Evolutionary conservation across 35 echinoderm and acorn worm species (phyloP), one percentile per base, ranked within the genome.

Genomic region (Ophioderma brevispina): DNA sequence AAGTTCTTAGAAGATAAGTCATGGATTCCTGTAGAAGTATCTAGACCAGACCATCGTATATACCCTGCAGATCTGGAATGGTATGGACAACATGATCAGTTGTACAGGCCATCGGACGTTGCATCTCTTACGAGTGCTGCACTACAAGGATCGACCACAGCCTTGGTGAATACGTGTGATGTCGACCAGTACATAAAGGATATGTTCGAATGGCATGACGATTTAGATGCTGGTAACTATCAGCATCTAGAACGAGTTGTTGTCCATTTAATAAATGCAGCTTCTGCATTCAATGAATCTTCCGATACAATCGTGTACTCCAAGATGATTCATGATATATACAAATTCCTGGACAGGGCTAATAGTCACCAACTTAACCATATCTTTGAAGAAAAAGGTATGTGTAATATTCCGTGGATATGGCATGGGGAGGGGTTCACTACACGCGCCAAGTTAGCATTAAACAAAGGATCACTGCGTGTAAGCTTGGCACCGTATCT

Each of bases 361-460:
- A 43, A 30, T 35, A 23, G n/a, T 34, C 10, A 33, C 25, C 43
- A 85, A 23, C 3, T 64, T 38, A 40, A 46, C 30, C 23, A 19
- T 32, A 31, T 39, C 4, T 33, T 87, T 87, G 64, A 46, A 13
- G 40, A 13, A 11, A 21, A 77, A 35, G 31, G 37, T n/a, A 3
- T 55, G 0, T 3, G 15, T 31, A n/a, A 18, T 8, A 6, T 64
- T 21, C 55, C 83, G 13, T 89, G 87, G 87, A 33, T 89, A 1
- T 89, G 87, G 87, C 76, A 89, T 36, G 87, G 87, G 0, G 18
- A 40, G 39, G 87, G 87, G 31, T 89, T 89, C 50, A 81, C 87
- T 21, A 25, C 76, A 4, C 76, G 38, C 33, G 76, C 43, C 76
- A 89, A 89, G 78, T 40, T 89, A 14, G 75, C 87, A 11, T 36